phyloP scores from a whole-genome alignment of 2,113 vertebrate species.

The Actenoides lindsayi region DNA sequence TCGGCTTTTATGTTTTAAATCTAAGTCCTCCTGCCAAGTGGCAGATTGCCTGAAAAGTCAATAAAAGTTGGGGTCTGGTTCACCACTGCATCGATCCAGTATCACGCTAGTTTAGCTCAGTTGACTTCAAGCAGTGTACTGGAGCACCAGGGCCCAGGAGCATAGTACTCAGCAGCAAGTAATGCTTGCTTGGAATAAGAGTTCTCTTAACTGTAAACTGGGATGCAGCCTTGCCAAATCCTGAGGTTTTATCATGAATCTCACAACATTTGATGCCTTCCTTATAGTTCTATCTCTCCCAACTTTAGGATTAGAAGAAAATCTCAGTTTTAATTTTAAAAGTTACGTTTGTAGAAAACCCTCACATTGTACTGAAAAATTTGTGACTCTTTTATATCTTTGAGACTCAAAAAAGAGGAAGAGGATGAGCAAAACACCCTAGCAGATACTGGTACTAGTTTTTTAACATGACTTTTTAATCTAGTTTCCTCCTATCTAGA shows the following conservation, averaged over 20 bases:
- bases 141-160: constrained; percentile 24
- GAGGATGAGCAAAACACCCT: not conserved
- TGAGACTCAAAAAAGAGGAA: not conserved
- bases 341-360: not conserved
- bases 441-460: not conserved
- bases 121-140: not conserved
- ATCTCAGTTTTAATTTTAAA: not conserved
- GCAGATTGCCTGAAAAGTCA: constrained; percentile 55
- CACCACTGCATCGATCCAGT: not conserved
- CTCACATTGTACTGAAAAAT: not conserved
- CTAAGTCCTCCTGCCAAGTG: constrained; percentile 61
- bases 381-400: fast-evolving
- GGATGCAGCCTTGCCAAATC: not conserved
- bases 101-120: not conserved
- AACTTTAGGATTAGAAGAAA: not conserved
- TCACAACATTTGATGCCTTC: constrained; percentile 1
- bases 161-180: not conserved
- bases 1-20: constrained; percentile 51
- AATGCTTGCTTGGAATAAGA: constrained; percentile 7
- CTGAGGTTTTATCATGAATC: not conserved
- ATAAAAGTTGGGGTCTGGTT: constrained; percentile 55
- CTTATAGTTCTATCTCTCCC: not conserved
- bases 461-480: not conserved
- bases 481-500: not conserved
- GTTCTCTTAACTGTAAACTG: not conserved